These are phyloP conservation scores for Panagrolaimus sp. DNA, from an alignment of 1,140 invertebrate species.

Conservation along the genomic window DNA sequence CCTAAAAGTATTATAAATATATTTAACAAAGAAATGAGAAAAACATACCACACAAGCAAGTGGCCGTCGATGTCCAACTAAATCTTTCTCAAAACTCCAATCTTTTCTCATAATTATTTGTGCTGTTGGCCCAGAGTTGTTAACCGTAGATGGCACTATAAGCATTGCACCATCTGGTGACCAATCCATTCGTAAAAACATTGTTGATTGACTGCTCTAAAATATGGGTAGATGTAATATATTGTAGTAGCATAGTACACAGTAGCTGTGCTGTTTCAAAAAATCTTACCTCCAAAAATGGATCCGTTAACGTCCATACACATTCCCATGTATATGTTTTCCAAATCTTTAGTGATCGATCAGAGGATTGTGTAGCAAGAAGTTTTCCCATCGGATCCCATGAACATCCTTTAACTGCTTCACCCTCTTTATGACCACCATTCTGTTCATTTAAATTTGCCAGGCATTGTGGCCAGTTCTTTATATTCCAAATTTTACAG, in stretches of 20 bases:
- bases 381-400: conserved; percentile 12
- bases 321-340: neutral
- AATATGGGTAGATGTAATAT: neutral
- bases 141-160: neutral
- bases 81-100: conserved; percentile 3
- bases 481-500: conserved; percentile 3
- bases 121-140: conserved; percentile 2
- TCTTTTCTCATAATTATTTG: conserved; percentile 10
- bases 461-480: neutral
- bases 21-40: too few species aligned
- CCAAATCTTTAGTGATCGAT: conserved; percentile 16
- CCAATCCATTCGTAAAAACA: neutral
- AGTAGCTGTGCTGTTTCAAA: too few species aligned
- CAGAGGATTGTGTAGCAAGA: neutral
- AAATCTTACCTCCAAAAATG: conserved; percentile 3
- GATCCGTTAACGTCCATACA: neutral
- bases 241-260: too few species aligned
- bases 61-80: neutral
- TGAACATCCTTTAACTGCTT: neutral
- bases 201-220: conserved; percentile 5
- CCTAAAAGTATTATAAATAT: neutral
- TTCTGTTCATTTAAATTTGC: neutral
- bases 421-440: neutral
- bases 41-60: conserved; percentile 5
- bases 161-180: conserved; percentile 12